Conservation (phyloP, 2,888 invertebrate species). For the Dysmachus trigonus region DNA sequence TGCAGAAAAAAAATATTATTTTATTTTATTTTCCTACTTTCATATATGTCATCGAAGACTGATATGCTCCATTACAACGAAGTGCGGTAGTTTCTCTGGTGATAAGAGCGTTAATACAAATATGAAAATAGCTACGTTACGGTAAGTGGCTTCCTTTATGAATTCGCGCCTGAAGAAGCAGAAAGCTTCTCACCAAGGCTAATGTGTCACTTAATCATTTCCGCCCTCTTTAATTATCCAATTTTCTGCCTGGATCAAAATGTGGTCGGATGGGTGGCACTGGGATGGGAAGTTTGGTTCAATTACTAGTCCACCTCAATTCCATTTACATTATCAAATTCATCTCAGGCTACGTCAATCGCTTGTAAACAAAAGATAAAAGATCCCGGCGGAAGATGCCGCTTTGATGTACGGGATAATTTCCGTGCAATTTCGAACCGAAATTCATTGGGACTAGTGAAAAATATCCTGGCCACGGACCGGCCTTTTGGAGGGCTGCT, state of each 20-base stretch:
- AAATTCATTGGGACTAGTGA: slow-evolving; percentile 11
- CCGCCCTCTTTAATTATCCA: not conserved
- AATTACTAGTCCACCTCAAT: not conserved
- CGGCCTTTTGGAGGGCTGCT: not conserved
- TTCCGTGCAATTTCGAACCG: slow-evolving; percentile 21
- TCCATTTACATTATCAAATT: not conserved
- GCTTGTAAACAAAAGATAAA: slow-evolving; percentile 31
- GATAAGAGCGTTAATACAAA: not conserved
- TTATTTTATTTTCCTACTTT: not conserved
- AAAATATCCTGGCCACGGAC: not conserved
- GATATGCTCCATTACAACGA: not conserved
- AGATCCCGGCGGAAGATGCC: not conserved
- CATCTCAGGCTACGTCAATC: not conserved
- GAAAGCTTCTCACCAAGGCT: not conserved
- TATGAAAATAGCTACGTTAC: not conserved
- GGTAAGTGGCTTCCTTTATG: not conserved
- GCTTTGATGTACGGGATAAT: slow-evolving; percentile 34
- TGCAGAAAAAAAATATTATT: no score
- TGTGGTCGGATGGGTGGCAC: not conserved
- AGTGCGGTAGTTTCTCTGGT: not conserved
- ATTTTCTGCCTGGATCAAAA: not conserved
- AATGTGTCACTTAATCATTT: not conserved
- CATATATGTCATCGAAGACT: not conserved
- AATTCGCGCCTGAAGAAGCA: not conserved
- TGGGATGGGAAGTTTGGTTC: not conserved